Base-by-base conservation (phyloP, 1,140 invertebrate genomes). In the Triops cancriformis region DNA sequence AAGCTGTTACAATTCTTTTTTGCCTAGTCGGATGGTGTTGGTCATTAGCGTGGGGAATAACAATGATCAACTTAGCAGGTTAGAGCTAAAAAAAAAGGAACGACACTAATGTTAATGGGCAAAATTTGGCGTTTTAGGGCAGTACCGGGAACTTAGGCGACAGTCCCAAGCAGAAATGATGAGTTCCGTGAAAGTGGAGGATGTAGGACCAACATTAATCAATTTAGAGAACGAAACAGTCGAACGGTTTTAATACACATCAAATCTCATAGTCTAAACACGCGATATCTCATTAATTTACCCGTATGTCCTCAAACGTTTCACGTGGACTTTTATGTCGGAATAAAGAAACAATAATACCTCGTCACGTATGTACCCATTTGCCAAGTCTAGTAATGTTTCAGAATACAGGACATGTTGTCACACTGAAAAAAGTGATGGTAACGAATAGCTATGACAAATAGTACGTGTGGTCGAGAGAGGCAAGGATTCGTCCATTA, bases 21-120 rank as follows among this genome's bases (percentile, higher is more conserved):
- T 92, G 95, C 79, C 88, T 97, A 9, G 95, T 98, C 37, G 96
- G 96, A 4, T 98, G 96, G 96, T 95, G 96, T 79, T 98, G 96
- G 96, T 96, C 94, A 41, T 91, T 98, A 76, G 96, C 94, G 89
- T 98, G 96, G 96, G 96, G 95, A 26, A 90, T 95, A 77, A 94
- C 94, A 80, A 93, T 97, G 89, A 84, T 94, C 14, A 90, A 88
- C 82, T 86, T 92, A 84, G 91, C 92, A 81, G 89, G 91, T 92
- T 83, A 89, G 89, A 87, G 18, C 3, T 12, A 64, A 10, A 12
- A 64, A 64, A 23, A 64, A 64, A 9, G 5, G 14, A 64, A 64
- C 3, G 18, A n/a, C 10, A 5, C 6, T 14, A 64, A 64, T 64
- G 0, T 1, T 64, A 64, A 64, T 3, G 51, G 18, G 23, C 12